These are phyloP conservation scores for Hucho hucho DNA, from an alignment of 2,113 vertebrate genomes.

Conservation along the genomic window DNA sequence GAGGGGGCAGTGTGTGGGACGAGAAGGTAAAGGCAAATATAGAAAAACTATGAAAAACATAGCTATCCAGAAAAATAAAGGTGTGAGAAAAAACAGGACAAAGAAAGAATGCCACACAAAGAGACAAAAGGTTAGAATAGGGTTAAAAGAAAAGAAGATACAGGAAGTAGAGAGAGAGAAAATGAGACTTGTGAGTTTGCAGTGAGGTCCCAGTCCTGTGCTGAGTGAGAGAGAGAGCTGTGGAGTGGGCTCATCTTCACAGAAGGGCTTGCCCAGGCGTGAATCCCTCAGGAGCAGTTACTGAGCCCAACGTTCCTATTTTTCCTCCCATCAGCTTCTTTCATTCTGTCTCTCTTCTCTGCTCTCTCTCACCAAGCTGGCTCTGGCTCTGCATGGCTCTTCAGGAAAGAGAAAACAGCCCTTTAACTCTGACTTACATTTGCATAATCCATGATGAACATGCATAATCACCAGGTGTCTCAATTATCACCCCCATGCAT, in stretches of 20 bases:
- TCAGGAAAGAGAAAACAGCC: background rate
- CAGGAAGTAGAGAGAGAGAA: background rate
- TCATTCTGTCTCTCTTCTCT: constrained; percentile 11
- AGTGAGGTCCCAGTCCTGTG: background rate
- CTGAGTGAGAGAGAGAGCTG: background rate
- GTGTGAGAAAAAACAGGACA: background rate
- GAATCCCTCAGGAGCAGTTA: constrained; percentile 23
- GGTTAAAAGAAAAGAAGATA: constrained; percentile 5
- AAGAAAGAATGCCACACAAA: background rate
- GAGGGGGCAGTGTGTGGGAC: too few relatives aligned
- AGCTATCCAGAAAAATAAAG: background rate
- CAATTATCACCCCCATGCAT: constrained; percentile 25
- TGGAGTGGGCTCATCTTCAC: constrained; percentile 1
- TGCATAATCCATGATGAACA: constrained; percentile 42
- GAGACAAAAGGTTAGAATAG: background rate
- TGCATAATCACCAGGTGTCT: constrained; percentile 36
- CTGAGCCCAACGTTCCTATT: constrained; percentile 19
- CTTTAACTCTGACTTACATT: constrained; percentile 24
- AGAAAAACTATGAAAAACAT: background rate
- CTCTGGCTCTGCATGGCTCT: background rate
- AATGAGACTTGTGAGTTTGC: background rate
- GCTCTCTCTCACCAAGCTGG: constrained; percentile 6
- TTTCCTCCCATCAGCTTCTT: constrained; percentile 7
- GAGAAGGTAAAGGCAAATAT: background rate
- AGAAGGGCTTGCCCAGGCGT: constrained; percentile 12